phyloP scores from a whole-genome alignment of 1,140 invertebrate species.

The Magallana ariakensis region DNA sequence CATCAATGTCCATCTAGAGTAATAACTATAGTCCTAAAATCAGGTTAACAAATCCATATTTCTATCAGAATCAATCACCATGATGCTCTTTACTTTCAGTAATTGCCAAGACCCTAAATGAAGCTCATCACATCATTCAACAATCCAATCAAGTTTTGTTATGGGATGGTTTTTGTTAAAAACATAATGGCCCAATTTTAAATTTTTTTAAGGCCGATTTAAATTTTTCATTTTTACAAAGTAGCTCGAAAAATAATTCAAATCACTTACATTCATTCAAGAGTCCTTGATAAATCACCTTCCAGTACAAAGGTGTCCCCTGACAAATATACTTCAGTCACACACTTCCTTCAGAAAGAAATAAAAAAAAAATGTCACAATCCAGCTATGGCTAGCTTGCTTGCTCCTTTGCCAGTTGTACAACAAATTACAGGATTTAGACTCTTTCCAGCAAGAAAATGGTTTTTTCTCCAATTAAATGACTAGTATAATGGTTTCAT shows the following conservation, averaged over 20 bases:
- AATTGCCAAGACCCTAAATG: too few relatives aligned
- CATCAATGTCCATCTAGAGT: background rate
- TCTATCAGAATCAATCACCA: background rate
- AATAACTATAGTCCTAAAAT: background rate
- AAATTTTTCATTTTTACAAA: too few relatives aligned
- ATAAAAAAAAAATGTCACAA: background rate
- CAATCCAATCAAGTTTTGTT: too few relatives aligned
- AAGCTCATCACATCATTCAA: too few relatives aligned
- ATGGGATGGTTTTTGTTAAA: too few relatives aligned
- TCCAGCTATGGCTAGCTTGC: background rate
- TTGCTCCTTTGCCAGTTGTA: background rate
- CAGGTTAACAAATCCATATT: background rate
- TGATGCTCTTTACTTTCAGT: too few relatives aligned
- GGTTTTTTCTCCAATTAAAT: slow-evolving; percentile 22
- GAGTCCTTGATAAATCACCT: background rate
- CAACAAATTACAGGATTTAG: slow-evolving; percentile 13
- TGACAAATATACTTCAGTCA: slow-evolving; percentile 9
- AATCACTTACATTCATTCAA: slow-evolving; percentile 1
- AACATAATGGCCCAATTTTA: too few relatives aligned
- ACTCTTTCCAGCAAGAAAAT: background rate
- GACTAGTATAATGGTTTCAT: slow-evolving; percentile 24
- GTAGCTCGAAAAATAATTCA: background rate
- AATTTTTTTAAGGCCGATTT: too few relatives aligned
- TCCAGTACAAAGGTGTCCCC: background rate
- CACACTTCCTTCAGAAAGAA: too few relatives aligned